phyloP scores from a whole-genome alignment of 23 tunicate species.

The Trididemnum miniatum region DNA sequence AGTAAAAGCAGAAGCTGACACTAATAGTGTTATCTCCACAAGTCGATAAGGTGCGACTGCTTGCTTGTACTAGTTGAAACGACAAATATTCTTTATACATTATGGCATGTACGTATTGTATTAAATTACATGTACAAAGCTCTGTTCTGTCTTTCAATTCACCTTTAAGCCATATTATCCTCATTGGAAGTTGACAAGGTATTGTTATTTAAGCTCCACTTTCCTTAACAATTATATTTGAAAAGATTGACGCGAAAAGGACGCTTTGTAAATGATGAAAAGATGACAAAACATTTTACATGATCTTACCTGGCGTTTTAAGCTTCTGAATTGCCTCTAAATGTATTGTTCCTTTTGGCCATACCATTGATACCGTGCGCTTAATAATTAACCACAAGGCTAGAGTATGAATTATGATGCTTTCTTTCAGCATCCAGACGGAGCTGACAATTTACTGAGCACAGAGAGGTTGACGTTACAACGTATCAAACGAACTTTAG shows the following conservation, averaged over 20 bases:
- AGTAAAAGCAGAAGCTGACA: no score
- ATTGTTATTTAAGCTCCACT: background rate
- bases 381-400: no score
- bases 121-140: background rate
- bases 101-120: background rate
- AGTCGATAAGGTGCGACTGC: no score
- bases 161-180: background rate
- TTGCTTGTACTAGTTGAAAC: no score
- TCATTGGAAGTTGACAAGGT: background rate
- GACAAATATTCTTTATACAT: no score
- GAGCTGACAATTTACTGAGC: slow-evolving; percentile 72
- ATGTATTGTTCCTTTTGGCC: no score
- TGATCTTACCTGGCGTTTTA: no score
- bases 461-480: slow-evolving; percentile 64
- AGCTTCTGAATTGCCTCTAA: no score
- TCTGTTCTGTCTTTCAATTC: background rate
- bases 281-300: no score
- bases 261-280: background rate
- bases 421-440: slow-evolving; percentile 44
- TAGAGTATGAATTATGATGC: no score
- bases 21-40: no score
- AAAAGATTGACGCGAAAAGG: background rate
- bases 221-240: background rate
- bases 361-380: no score
- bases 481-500: slow-evolving; percentile 79